Conservation (phyloP, 2,888 invertebrate species). For the Herminia tarsipennalis region DNA sequence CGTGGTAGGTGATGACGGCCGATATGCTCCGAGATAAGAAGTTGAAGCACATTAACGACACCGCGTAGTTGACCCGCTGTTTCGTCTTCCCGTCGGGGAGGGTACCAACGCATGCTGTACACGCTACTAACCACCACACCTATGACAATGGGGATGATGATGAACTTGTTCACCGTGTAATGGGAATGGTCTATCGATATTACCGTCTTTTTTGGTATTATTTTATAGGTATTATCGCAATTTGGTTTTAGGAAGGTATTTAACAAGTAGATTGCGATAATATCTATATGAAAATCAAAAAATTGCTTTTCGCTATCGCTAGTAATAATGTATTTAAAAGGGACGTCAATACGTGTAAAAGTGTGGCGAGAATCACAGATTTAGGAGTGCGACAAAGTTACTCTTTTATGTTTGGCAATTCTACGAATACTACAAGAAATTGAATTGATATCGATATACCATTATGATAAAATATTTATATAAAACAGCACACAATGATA, state of each 20-base stretch:
- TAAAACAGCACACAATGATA: neutral
- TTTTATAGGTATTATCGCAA: neutral
- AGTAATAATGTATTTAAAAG: no score
- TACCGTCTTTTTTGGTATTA: no score
- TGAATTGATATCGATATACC: neutral
- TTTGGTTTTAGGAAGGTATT: neutral
- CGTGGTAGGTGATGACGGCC: conserved; percentile 94
- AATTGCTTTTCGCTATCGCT: no score
- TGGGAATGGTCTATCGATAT: neutral
- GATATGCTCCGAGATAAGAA: conserved; percentile 97
- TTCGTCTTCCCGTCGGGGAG: conserved; percentile 92
- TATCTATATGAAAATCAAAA: no score
- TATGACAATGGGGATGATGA: conserved; percentile 65
- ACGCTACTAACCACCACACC: conserved; percentile 95
- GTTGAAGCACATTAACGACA: conserved; percentile 96
- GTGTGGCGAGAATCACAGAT: no score
- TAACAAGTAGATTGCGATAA: no score
- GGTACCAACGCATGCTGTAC: conserved; percentile 94
- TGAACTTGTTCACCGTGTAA: conserved; percentile 1
- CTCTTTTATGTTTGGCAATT: no score
- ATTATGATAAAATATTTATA: neutral
- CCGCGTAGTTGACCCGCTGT: conserved; percentile 91
- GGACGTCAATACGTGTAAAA: no score
- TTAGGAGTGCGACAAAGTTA: no score
- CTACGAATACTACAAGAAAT: neutral